Evolutionary conservation across 1,140 invertebrate genomes (phyloP).

Genomic region (Platyura marginata): DNA sequence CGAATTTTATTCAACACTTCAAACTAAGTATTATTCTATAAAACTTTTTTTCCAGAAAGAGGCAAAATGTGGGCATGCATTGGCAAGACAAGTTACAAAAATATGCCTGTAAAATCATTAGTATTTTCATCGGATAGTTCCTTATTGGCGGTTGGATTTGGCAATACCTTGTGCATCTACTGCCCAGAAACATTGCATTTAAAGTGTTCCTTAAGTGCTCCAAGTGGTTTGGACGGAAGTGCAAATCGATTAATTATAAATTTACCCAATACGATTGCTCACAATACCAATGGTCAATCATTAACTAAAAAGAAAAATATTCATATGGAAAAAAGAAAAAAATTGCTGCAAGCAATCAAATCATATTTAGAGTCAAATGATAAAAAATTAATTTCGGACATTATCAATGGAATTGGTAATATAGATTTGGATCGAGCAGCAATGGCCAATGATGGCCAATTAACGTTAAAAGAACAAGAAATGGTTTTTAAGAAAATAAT

Average conservation of each 20-base stretch:
- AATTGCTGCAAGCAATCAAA: slow-evolving; percentile 11
- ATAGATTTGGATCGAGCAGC: slow-evolving; percentile 1
- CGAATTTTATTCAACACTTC: too few relatives aligned
- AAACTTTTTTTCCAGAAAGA: slow-evolving; percentile 29
- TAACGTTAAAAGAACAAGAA: slow-evolving; percentile 2
- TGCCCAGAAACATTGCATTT: slow-evolving; percentile 32
- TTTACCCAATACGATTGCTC: slow-evolving; percentile 7
- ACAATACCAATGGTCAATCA: slow-evolving; percentile 6
- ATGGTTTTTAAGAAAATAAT: neutral
- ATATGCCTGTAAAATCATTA: slow-evolving; percentile 31
- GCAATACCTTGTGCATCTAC: slow-evolving; percentile 51
- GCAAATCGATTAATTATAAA: slow-evolving; percentile 14
- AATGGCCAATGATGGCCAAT: slow-evolving; percentile 1
- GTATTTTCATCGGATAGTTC: slow-evolving; percentile 61
- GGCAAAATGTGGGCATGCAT: slow-evolving; percentile 41
- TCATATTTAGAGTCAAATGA: slow-evolving; percentile 13
- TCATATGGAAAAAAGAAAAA: slow-evolving; percentile 10
- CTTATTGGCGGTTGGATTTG: slow-evolving; percentile 50
- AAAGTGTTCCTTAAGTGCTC: slow-evolving; percentile 27
- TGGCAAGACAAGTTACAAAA: slow-evolving; percentile 40
- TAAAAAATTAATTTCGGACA: slow-evolving; percentile 11
- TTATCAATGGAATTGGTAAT: neutral
- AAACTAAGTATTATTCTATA: too few relatives aligned
- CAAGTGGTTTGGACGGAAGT: slow-evolving; percentile 14
- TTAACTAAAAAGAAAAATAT: slow-evolving; percentile 4